Evolutionary conservation across 2,888 invertebrate species (phyloP).

Genomic region (Drosophila prostipennis): DNA sequence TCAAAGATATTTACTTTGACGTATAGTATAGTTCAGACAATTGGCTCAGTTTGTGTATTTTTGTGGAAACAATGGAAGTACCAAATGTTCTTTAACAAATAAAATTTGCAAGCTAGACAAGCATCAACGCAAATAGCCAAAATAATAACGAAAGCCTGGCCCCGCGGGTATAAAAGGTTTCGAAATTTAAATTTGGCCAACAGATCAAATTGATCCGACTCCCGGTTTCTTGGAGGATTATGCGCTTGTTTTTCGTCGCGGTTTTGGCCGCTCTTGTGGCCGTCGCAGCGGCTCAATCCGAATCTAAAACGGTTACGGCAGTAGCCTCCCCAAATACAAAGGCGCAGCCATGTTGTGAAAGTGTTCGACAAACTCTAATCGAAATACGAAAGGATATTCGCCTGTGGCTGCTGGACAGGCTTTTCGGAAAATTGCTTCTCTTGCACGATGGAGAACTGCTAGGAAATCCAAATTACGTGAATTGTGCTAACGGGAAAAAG

Average conservation of each 20-base stretch:
- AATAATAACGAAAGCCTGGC: slow-evolving; percentile 32
- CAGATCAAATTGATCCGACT: slow-evolving; percentile 47
- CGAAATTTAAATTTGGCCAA: slow-evolving; percentile 28
- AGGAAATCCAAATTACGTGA: slow-evolving; percentile 49
- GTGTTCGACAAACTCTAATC: slow-evolving; percentile 66
- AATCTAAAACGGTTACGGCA: slow-evolving; percentile 43
- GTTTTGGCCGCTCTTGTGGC: slow-evolving; percentile 55
- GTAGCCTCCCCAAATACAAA: slow-evolving; percentile 36
- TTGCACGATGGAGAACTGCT: slow-evolving; percentile 53
- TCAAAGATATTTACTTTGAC: slow-evolving; percentile 27
- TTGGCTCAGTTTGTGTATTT: slow-evolving; percentile 19
- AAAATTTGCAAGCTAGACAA: slow-evolving; percentile 62
- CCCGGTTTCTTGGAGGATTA: slow-evolving; percentile 43
- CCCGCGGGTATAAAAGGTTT: slow-evolving; percentile 60
- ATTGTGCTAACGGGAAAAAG: slow-evolving; percentile 51
- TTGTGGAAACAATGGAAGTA: slow-evolving; percentile 49
- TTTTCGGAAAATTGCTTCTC: slow-evolving; percentile 62
- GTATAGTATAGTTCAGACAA: slow-evolving; percentile 20
- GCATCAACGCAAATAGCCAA: slow-evolving; percentile 65
- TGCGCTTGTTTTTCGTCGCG: slow-evolving; percentile 62
- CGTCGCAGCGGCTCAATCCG: slow-evolving; percentile 52
- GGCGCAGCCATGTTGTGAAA: slow-evolving; percentile 60
- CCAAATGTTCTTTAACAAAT: slow-evolving; percentile 70
- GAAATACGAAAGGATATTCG: slow-evolving; percentile 69
- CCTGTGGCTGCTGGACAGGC: slow-evolving; percentile 61